phyloP scores from a whole-genome alignment of 2,113 vertebrate species.

The Pavo muticus region DNA sequence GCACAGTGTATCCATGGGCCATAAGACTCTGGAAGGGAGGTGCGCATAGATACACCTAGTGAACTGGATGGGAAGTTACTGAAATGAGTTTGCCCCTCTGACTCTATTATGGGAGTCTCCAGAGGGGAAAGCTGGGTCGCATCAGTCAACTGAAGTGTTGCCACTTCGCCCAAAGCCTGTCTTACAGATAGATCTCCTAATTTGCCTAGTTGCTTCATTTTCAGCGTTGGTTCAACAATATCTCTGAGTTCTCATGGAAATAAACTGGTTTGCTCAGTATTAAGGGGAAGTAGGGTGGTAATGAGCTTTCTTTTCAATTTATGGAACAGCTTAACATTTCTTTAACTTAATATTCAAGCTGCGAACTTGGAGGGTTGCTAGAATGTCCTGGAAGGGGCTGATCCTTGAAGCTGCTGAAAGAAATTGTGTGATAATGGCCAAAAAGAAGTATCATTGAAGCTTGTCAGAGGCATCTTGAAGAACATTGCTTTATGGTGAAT shows the following conservation, averaged over 20 bases:
- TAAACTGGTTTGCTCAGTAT: background rate
- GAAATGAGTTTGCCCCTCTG: background rate
- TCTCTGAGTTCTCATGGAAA: background rate
- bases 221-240: background rate
- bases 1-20: background rate
- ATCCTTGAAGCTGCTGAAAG: background rate
- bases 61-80: background rate
- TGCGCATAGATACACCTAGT: background rate
- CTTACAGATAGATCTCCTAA: background rate
- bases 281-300: background rate
- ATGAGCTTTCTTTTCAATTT: background rate
- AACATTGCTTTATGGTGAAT: background rate
- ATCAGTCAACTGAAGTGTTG: background rate
- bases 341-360: background rate
- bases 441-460: background rate
- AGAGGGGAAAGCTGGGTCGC: background rate
- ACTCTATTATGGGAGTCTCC: rapidly evolving
- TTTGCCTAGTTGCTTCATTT: background rate
- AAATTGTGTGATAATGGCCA: background rate
- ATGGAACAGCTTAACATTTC: background rate
- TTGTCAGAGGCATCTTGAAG: background rate
- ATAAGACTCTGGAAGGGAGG: background rate
- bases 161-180: background rate
- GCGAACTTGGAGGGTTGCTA: background rate
- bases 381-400: background rate